A percentile compares a stretch with the other conserved stretches of the same genome.
Evolutionary conservation across 2,888 invertebrate species (phyloP).

Genomic region (Lycaena phlaeas): DNA sequence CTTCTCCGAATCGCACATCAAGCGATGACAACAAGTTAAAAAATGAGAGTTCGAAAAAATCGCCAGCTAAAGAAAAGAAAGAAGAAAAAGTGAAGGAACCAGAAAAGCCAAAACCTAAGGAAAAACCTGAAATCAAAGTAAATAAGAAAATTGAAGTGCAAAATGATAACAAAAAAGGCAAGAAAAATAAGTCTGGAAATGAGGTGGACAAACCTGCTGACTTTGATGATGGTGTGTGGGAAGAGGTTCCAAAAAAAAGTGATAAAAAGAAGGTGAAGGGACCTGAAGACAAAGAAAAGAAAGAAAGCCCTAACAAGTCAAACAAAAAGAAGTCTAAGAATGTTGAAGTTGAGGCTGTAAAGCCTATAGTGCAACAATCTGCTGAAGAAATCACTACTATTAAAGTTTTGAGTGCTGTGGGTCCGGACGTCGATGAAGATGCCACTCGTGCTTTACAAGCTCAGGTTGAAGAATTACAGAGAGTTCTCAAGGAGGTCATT

Average conservation of each 20-base stretch:
- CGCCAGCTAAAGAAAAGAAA: slow-evolving; percentile 67
- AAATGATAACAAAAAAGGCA: slow-evolving; percentile 68
- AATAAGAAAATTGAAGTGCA: slow-evolving; percentile 51
- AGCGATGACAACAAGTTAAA: slow-evolving; percentile 71
- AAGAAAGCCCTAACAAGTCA: slow-evolving; percentile 64
- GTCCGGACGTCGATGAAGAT: slow-evolving; percentile 54
- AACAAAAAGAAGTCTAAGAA: slow-evolving; percentile 61
- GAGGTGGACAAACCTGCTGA: slow-evolving; percentile 79
- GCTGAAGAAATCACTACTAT: slow-evolving; percentile 51
- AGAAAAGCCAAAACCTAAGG: slow-evolving; percentile 64
- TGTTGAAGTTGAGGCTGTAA: slow-evolving; percentile 50
- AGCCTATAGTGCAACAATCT: slow-evolving; percentile 32
- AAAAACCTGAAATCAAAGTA: slow-evolving; percentile 43
- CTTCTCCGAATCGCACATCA: slow-evolving; percentile 75
- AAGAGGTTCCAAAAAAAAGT: slow-evolving; percentile 78
- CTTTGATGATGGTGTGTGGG: slow-evolving; percentile 84
- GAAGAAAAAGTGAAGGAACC: slow-evolving; percentile 70
- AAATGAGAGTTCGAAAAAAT: slow-evolving; percentile 74
- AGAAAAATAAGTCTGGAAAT: slow-evolving; percentile 68
- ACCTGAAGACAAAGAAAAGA: slow-evolving; percentile 71
- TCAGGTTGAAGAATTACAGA: slow-evolving; percentile 60
- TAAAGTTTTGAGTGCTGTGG: slow-evolving; percentile 55
- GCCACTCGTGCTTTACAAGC: slow-evolving; percentile 56
- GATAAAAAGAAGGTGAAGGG: slow-evolving; percentile 81
- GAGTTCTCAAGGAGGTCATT: slow-evolving; percentile 64